These are phyloP conservation scores for Meiosimyza decipiens DNA, from an alignment of 2,888 invertebrate species.

Conservation along the genomic window DNA sequence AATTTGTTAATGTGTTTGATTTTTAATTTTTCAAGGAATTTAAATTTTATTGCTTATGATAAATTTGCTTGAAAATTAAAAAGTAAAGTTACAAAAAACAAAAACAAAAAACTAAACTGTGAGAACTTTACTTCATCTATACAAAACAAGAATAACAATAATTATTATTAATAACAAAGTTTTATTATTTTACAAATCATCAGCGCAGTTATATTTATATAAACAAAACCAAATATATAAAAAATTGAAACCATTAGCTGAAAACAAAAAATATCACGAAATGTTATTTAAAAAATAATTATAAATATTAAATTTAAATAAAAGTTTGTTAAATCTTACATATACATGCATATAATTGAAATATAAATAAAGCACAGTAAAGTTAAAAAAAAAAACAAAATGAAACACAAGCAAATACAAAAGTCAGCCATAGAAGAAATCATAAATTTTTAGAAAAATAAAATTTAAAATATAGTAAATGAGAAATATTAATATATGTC, in stretches of 20 bases:
- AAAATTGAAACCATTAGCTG: neutral
- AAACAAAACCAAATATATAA: neutral
- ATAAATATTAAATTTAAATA: slow-evolving; percentile 19
- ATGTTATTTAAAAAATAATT: slow-evolving; percentile 24
- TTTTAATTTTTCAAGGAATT: too few relatives aligned
- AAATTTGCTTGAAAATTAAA: too few relatives aligned
- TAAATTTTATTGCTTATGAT: too few relatives aligned
- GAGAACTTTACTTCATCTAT: neutral
- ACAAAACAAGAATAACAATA: slow-evolving; percentile 8
- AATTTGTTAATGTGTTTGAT: neutral
- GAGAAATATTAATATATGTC: slow-evolving; percentile 34
- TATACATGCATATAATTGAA: slow-evolving; percentile 18
- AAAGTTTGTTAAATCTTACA: slow-evolving; percentile 32
- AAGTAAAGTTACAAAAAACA: neutral
- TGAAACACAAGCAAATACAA: slow-evolving; percentile 16
- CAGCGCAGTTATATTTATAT: neutral
- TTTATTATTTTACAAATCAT: slow-evolving; percentile 1
- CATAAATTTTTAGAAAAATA: slow-evolving; percentile 31
- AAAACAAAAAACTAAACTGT: neutral
- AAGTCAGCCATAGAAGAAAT: slow-evolving; percentile 31
- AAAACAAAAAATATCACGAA: neutral
- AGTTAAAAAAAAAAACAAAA: slow-evolving; percentile 23
- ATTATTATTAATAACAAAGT: slow-evolving; percentile 1
- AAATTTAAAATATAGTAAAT: slow-evolving; percentile 32
- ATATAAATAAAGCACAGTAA: slow-evolving; percentile 15